phyloP scores from a whole-genome alignment of 2,888 invertebrate species.

The Mythimna ferrago region DNA sequence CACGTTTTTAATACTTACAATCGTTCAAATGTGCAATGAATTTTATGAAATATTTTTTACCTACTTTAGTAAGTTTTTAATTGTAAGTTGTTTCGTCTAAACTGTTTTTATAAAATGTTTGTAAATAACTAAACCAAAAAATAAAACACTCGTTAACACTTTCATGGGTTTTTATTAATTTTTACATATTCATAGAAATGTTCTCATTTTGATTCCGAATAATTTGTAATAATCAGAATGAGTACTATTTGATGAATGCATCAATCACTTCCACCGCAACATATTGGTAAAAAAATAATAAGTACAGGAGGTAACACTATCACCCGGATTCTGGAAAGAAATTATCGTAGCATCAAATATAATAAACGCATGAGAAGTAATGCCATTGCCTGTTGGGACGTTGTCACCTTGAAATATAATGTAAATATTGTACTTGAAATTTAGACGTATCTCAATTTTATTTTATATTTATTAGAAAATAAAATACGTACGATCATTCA shows the following conservation, averaged over 20 bases:
- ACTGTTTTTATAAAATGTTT: conserved; percentile 40
- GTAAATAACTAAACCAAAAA: conserved; percentile 64
- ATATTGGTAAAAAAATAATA: conserved; percentile 43
- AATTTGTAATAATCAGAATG: conserved; percentile 37
- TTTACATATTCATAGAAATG: conserved; percentile 34
- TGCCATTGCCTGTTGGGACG: neutral
- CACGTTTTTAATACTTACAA: neutral
- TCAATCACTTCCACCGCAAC: conserved; percentile 53
- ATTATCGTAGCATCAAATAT: neutral
- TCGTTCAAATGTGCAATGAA: conserved; percentile 23
- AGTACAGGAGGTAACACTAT: conserved; percentile 40
- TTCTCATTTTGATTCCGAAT: conserved; percentile 34
- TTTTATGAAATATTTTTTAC: conserved; percentile 10
- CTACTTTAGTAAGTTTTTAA: conserved; percentile 26
- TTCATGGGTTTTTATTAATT: conserved; percentile 55
- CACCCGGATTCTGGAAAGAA: neutral
- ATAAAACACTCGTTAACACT: conserved; percentile 66
- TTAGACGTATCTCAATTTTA: too few species aligned
- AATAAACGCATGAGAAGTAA: neutral
- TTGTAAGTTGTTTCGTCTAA: conserved; percentile 44
- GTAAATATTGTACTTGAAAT: too few species aligned
- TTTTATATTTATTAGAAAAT: too few species aligned
- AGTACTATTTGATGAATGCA: conserved; percentile 35
- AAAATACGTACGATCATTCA: too few species aligned
- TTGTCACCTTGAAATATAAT: neutral